Evolutionary conservation across 2,888 invertebrate genomes (phyloP), one percentile per base, ranked within the genome.

Genomic region (Drosophila acutilabella): DNA sequence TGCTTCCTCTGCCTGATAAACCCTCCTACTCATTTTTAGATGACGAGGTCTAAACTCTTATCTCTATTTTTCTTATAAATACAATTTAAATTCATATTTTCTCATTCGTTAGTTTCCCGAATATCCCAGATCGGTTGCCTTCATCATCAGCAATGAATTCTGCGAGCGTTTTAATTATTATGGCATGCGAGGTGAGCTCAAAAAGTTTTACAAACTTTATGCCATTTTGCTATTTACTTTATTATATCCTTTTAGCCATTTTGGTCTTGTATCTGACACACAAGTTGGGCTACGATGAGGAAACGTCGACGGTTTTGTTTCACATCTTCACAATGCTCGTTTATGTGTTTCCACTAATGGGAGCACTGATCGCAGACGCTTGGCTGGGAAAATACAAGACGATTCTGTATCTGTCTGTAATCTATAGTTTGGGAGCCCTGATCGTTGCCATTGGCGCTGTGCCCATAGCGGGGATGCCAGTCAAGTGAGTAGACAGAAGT

Each of bases 141-240:
- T 98, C 93, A 99, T 99, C 89, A 94, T 99, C 79, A 95, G 96
- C 92, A 99, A 98, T 95, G 99, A 99, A 92, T 98, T 99, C 93
- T 99, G 99, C 93, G 99, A 99, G 93, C 94, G 99, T 86, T 99
- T 99, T 93, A 97, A 96, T 70, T 99, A 95, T 93, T 99, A 99
- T 96, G 99, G 99, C 91, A 97, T 98, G 96, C 95, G 97, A 94
- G 96, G 98, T 98, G 94, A 95, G 96, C 48, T 42, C 8, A 10
- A 40, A 8, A 13, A 42, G 7, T 23, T 44, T 1, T 26, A 13
- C 30, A 30, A 23, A 3, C 6, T 30, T 30, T 14, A 4, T 4
- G 10, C n/a, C 20, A 1, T 3, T 16, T 13, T 87, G 44, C 2
- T 18, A 11, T 8, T 20, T 11, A 2, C 38, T 11, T 52, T 44